A percentile compares a stretch with the other conserved stretches of the same genome.
Evolutionary conservation across 1,140 invertebrate species (phyloP).

Genomic region (Sycophila sp.): DNA sequence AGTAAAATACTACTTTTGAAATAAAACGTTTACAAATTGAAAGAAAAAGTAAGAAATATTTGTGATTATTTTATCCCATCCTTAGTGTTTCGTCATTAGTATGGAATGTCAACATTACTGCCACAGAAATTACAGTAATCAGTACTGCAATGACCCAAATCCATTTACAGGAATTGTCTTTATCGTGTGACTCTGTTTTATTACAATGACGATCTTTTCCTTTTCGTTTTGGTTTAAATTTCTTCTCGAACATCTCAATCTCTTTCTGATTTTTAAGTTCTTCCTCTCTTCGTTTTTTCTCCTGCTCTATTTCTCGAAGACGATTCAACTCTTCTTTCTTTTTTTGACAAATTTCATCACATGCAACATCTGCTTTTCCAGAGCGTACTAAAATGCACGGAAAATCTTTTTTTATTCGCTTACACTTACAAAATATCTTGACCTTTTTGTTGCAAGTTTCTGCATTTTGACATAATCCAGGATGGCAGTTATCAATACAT

Average conservation of each 20-base stretch:
- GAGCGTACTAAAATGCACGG: constrained; percentile 73
- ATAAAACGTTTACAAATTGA: background rate
- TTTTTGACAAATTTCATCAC: constrained; percentile 72
- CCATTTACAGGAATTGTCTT: background rate
- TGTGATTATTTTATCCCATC: background rate
- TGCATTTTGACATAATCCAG: constrained; percentile 75
- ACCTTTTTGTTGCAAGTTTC: constrained; percentile 83
- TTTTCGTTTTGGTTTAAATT: constrained; percentile 72
- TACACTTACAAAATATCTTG: constrained; percentile 81
- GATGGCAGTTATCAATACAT: constrained; percentile 81
- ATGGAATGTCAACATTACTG: constrained; percentile 2
- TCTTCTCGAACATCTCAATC: constrained; percentile 78
- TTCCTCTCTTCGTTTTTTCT: constrained; percentile 69
- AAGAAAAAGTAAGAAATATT: background rate
- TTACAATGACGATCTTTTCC: constrained; percentile 53
- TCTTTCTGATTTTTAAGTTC: constrained; percentile 75
- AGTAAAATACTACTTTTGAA: background rate
- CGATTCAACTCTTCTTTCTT: constrained; percentile 68
- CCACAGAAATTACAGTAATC: background rate
- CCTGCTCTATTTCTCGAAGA: constrained; percentile 66
- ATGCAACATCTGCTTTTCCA: constrained; percentile 67
- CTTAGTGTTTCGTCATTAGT: background rate
- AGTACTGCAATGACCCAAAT: constrained; percentile 1
- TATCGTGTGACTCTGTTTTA: constrained; percentile 20
- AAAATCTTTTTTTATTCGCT: constrained; percentile 80